phyloP scores from a whole-genome alignment of 2,888 invertebrate species.

The Ferdinandea cuprea region DNA sequence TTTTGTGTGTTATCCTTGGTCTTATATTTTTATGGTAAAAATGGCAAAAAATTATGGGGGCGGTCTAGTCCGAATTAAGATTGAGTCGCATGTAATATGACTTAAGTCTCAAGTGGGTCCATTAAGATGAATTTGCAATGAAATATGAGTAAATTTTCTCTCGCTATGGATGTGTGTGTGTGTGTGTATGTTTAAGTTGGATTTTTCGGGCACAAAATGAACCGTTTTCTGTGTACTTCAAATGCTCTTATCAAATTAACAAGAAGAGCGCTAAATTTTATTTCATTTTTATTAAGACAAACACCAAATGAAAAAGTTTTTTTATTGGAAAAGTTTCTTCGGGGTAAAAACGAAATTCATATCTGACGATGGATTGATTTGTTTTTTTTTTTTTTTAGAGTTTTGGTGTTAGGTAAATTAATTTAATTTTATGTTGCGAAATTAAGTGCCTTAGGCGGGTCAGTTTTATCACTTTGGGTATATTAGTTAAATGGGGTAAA shows the following conservation, averaged over 20 bases:
- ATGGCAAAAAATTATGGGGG: background rate
- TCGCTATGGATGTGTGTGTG: background rate
- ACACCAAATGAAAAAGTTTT: constrained; percentile 31
- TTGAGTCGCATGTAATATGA: constrained; percentile 62
- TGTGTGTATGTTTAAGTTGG: background rate
- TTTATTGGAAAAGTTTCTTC: constrained; percentile 54
- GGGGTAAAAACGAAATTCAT: background rate
- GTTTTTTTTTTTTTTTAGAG: constrained; percentile 12
- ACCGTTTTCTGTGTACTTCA: constrained; percentile 38
- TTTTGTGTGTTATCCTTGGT: constrained; percentile 51
- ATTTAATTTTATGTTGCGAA: background rate
- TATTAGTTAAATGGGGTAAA: too few relatives aligned
- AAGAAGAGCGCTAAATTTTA: constrained; percentile 34
- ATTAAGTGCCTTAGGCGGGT: background rate
- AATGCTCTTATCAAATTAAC: constrained; percentile 51
- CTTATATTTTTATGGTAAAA: constrained; percentile 41
- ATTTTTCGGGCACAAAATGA: constrained; percentile 12
- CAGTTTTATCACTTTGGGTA: too few relatives aligned
- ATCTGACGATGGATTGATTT: constrained; percentile 23
- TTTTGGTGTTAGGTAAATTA: constrained; percentile 1
- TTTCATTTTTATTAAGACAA: constrained; percentile 12
- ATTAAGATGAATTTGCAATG: constrained; percentile 56
- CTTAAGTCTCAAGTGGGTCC: constrained; percentile 63
- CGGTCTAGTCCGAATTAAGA: constrained; percentile 47
- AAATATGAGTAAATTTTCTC: constrained; percentile 48